Conservation (phyloP, 2,888 invertebrate genomes). For the Ommatoiulus sabulosus region DNA sequence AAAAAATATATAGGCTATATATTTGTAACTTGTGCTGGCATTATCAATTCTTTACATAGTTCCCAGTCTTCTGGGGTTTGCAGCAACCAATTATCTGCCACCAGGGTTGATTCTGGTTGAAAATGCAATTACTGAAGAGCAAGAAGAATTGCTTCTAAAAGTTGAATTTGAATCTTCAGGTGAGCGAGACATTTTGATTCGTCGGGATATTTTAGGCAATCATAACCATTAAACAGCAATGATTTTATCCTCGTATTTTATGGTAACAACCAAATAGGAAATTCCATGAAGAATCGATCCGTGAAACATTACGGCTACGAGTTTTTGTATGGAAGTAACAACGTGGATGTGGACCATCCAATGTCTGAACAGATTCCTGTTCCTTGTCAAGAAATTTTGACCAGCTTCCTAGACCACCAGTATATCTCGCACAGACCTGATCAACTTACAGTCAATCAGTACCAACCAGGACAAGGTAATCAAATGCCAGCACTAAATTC, state of each 20-base stretch:
- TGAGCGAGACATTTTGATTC: background rate
- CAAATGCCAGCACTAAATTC: background rate
- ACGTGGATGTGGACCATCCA: conserved; percentile 80
- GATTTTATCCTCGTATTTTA: background rate
- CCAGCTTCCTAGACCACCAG: conserved; percentile 70
- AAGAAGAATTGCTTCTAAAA: background rate
- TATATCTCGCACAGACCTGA: conserved; percentile 73
- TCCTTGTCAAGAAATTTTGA: conserved; percentile 77
- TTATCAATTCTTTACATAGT: background rate
- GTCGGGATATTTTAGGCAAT: too few relatives aligned
- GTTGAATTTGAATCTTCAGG: background rate
- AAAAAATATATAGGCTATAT: too few relatives aligned
- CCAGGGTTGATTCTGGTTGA: background rate
- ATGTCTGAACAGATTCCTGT: conserved; percentile 77
- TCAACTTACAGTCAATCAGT: conserved; percentile 87
- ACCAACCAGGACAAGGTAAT: conserved; percentile 85
- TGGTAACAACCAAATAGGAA: background rate
- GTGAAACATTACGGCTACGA: conserved; percentile 94
- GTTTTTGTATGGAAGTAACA: conserved; percentile 88
- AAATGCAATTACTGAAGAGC: background rate
- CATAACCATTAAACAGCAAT: too few relatives aligned
- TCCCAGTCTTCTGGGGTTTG: background rate
- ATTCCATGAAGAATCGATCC: conserved; percentile 80
- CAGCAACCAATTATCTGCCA: background rate
- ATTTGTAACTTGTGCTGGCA: too few relatives aligned